Conservation (phyloP, 2,113 vertebrate species). For the Callorhinus ursinus region DNA sequence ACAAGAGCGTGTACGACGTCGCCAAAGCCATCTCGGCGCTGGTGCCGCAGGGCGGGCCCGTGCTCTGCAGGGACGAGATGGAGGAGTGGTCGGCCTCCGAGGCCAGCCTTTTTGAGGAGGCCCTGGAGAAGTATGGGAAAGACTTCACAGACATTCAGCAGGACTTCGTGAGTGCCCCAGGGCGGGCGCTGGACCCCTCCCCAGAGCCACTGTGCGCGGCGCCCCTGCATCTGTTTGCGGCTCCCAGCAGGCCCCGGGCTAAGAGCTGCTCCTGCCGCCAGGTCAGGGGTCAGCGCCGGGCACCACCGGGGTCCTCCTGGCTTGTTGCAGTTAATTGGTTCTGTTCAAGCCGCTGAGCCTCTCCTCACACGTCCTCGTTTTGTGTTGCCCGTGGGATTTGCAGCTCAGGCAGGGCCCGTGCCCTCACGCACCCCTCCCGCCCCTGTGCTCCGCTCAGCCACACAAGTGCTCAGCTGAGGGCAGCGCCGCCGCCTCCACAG, state of each 20-base stretch:
- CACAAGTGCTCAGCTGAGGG: not conserved
- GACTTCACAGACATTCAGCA: slow-evolving; percentile 99
- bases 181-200: rapidly evolving
- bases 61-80: slow-evolving; percentile 98
- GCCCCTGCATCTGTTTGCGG: rapidly evolving
- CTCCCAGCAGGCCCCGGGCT: not conserved
- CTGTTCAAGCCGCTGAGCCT: rapidly evolving
- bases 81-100: slow-evolving; percentile 99
- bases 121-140: slow-evolving; percentile 98
- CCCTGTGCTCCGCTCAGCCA: rapidly evolving
- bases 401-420: rapidly evolving
- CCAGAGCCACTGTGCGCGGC: rapidly evolving
- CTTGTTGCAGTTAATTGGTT: rapidly evolving
- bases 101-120: slow-evolving; percentile 98
- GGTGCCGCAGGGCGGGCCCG: slow-evolving; percentile 98
- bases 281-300: not conserved
- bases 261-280: not conserved
- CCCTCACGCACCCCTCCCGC: not conserved
- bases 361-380: rapidly evolving
- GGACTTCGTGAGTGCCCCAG: slow-evolving; percentile 93
- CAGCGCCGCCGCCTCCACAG: not conserved
- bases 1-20: slow-evolving; percentile 95
- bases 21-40: slow-evolving; percentile 97
- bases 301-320: not conserved
- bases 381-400: rapidly evolving